Base-by-base conservation (phyloP, 2,888 invertebrate genomes). In the Pecten maximus region DNA sequence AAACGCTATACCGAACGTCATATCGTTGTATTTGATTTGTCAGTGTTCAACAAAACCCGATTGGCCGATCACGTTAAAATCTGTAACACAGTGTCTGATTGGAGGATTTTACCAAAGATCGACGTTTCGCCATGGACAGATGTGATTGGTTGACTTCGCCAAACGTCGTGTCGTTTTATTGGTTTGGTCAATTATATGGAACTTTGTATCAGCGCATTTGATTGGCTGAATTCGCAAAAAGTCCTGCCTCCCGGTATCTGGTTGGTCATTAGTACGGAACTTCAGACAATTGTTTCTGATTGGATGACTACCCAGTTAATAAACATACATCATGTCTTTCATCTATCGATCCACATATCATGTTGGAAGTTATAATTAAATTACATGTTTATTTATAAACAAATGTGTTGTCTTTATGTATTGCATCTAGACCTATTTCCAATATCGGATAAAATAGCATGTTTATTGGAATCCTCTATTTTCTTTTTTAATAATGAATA, bases 11-110 rank as follows among this genome's bases (percentile, higher is more conserved):
- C 88, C 92, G 94, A 88, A 93, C 94, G 44, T 92, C 93, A 6
- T 95, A 95, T 90, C 92, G 94, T 91, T 95, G 95, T 91, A 91
- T 93, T 19, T 94, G 89, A 91, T 12, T 48, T n/a, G 48, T 23
- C 16, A 54, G 19, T 19, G 19, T 54, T 19, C 19, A 54, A 19
- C 19, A 12, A 8, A 8, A 44, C 12, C 4, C 44, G 44, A 44
- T 44, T 44, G 44, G 44, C 44, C 44, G 12, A 8, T 44, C 44
- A 44, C 12, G 4, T 12, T 12, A 44, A 44, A 44, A 4, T 4
- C 44, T 44, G 44, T 12, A 44, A 8, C 4, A 8, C 44, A 8
- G 44, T 54, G 3, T 54, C 50, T 10, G 50, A 54, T 74, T 28
- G 74, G 74, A 28, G 8, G 28, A 74, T 74, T 2, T 2, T 6